Evolutionary conservation across 2,888 invertebrate genomes (phyloP), one percentile per base, ranked within the genome.

Genomic region (Tricholauxania praeusta): DNA sequence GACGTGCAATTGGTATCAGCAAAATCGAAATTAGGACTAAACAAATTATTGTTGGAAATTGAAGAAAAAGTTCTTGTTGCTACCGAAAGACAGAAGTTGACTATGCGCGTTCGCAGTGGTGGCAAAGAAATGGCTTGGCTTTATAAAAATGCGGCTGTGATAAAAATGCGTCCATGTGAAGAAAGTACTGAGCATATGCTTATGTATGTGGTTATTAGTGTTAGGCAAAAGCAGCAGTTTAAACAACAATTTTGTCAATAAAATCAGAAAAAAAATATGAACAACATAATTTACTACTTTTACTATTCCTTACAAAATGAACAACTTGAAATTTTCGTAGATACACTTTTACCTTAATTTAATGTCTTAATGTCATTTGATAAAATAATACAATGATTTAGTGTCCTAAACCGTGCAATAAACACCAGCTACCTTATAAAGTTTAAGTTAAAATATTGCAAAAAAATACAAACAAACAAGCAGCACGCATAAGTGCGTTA

Each of bases 91-190:
- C 85, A 86, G 62, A 84, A 87, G 71, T 86, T 91, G 64, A 89
- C 85, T 65, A 88, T 93, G 76, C 87, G 90, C 72, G 90, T 92
- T n/a, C 87, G 88, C 67, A 88, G 88, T 75, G 92, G 92, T 22
- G 90, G 91, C n/a, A 80, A 84, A 3, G 90, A 90, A 82, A 88
- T 88, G 81, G 86, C 89, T 0, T 93, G 93, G 93, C 82, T 93
- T 28, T 90, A 91, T 78, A 91, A 91, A 80, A 90, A 93, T 82
- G 87, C 91, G 0, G 90, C 91, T 1, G 91, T 93, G 4, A 86
- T 88, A 3, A 82, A 87, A 17, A 86, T 88, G 2, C 81, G 83
- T 51, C 87, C 89, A 5, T 91, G 91, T 84, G 82, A 87, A 1
- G 79, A 87, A 12, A 85, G 91, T 82, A 80, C 85, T 3, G 89